Evolutionary conservation across 2,888 invertebrate species (phyloP).

Genomic region (Parascotia fuliginaria): DNA sequence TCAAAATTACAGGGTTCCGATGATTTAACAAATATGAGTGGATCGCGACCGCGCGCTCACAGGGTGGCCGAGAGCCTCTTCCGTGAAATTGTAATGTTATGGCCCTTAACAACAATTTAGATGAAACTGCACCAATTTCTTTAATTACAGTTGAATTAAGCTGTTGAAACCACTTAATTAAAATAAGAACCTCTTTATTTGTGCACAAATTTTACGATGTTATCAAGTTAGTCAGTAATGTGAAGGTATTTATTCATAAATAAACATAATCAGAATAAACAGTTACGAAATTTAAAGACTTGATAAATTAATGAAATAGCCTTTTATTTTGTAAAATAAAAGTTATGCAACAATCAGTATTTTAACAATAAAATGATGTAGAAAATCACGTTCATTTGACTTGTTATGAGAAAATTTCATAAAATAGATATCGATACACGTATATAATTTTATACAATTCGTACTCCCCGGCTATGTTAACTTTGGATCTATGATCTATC

Average conservation of each 20-base stretch:
- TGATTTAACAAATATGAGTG: constrained; percentile 84
- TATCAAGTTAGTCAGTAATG: constrained; percentile 53
- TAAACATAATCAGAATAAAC: constrained; percentile 56
- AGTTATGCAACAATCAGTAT: constrained; percentile 48
- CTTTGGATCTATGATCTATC: too few species aligned
- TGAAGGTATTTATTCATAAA: constrained; percentile 57
- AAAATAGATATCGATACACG: too few species aligned
- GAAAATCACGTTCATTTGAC: too few species aligned
- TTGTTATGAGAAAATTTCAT: too few species aligned
- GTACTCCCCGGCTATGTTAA: too few species aligned
- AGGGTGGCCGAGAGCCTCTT: constrained; percentile 78
- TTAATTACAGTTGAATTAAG: constrained; percentile 73
- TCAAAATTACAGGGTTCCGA: constrained; percentile 85
- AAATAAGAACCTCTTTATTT: constrained; percentile 70
- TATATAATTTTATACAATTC: too few species aligned
- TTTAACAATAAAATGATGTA: constrained; percentile 16
- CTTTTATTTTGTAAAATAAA: too few species aligned
- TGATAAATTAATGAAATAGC: too few species aligned
- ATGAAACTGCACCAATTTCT: constrained; percentile 76
- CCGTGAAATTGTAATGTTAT: constrained; percentile 79
- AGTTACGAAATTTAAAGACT: constrained; percentile 58
- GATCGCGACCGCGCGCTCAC: constrained; percentile 70
- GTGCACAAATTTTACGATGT: constrained; percentile 63
- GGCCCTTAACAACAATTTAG: constrained; percentile 76
- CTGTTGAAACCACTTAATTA: constrained; percentile 70